These are phyloP conservation scores for Conops quadrifasciatus DNA, from an alignment of 2,888 invertebrate genomes.

Conservation along the genomic window DNA sequence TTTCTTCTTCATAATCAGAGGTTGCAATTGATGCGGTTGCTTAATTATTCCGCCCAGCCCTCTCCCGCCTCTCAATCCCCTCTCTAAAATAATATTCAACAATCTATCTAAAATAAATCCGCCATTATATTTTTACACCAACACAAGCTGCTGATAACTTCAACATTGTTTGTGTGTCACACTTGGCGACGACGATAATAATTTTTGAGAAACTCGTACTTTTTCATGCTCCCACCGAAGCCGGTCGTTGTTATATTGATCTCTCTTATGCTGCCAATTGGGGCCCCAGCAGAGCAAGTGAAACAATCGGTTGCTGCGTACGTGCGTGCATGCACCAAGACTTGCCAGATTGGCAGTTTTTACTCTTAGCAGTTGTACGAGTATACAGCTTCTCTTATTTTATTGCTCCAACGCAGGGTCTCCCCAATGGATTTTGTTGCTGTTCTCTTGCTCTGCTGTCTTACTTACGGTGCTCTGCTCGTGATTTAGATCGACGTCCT, in stretches of 20 bases:
- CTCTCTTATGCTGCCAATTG: conserved; percentile 43
- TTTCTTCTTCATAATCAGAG: no score
- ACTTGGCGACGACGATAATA: background rate
- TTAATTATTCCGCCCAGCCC: no score
- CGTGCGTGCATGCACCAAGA: conserved; percentile 38
- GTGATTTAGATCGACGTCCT: conserved; percentile 23
- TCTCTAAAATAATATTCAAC: no score
- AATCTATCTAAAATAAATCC: conserved; percentile 16
- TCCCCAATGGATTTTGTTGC: conserved; percentile 10
- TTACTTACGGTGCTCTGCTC: background rate
- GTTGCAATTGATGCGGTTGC: no score
- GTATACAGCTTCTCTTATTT: background rate
- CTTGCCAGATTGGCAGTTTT: conserved; percentile 19
- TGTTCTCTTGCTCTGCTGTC: background rate
- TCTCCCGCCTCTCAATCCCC: no score
- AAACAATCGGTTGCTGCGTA: conserved; percentile 35
- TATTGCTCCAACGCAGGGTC: background rate
- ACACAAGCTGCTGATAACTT: conserved; percentile 21
- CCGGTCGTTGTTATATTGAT: conserved; percentile 22
- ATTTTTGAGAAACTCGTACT: conserved; percentile 28
- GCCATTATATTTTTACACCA: conserved; percentile 40
- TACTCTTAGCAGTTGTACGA: background rate
- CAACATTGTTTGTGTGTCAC: no score
- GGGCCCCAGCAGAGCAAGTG: conserved; percentile 33
- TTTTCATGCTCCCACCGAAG: background rate